phyloP scores from a whole-genome alignment of 2,888 invertebrate genomes.

The Stomorhina lunata region DNA sequence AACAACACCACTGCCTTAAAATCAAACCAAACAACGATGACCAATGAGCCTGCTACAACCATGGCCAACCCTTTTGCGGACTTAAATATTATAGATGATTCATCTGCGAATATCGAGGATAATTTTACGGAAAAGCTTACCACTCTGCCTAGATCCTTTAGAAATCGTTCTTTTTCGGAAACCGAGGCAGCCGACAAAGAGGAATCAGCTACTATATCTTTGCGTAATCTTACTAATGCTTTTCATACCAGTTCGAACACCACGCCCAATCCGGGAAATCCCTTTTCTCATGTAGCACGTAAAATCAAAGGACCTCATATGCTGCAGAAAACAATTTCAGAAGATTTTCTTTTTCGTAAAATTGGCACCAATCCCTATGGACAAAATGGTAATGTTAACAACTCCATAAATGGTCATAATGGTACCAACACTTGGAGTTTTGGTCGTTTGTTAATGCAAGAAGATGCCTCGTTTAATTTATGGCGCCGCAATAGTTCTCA shows the following conservation, averaged over 20 bases:
- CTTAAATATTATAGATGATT: constrained; percentile 12
- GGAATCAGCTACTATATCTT: constrained; percentile 63
- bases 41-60: constrained; percentile 43
- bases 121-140: constrained; percentile 29
- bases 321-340: constrained; percentile 79
- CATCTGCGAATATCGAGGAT: constrained; percentile 18
- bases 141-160: constrained; percentile 64
- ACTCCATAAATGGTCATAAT: constrained; percentile 51
- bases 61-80: constrained; percentile 53
- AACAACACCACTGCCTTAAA: constrained; percentile 70
- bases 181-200: constrained; percentile 72
- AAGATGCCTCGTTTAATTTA: constrained; percentile 75
- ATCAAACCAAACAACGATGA: constrained; percentile 58
- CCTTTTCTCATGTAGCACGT: constrained; percentile 75
- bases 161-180: constrained; percentile 75
- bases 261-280: constrained; percentile 70
- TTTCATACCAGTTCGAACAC: constrained; percentile 68
- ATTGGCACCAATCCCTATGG: constrained; percentile 66
- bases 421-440: constrained; percentile 73
- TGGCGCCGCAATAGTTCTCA: constrained; percentile 78
- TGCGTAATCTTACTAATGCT: constrained; percentile 71
- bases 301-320: constrained; percentile 76
- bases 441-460: constrained; percentile 75
- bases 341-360: constrained; percentile 78
- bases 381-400: constrained; percentile 27